Base-by-base conservation (phyloP, 2,888 invertebrate genomes). In the Aporophyla nigra region DNA sequence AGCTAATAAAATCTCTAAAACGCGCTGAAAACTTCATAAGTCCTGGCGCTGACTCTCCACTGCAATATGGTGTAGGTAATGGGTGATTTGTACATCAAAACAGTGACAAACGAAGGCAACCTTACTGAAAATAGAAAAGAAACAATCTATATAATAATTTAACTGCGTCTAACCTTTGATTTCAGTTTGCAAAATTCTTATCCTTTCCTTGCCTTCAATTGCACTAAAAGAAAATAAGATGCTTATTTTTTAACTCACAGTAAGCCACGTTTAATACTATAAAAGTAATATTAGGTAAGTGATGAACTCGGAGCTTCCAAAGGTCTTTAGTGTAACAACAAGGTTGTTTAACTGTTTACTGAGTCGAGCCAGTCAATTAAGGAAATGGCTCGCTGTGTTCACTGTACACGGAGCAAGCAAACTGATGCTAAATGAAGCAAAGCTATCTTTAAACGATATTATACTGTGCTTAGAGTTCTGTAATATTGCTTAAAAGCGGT, bases 281-380 rank as follows among this genome's bases (percentile, higher is more conserved):
- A 56, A 68, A 72, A 73, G 67, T 63, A 58, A 67, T 53, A 67
- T 72, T 33, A 40, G 27, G 14, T 66, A 58, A 78, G 65, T 61
- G 6, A 53, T 73, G 51, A 59, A 73, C 54, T 56, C 51, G 19
- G 40, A 61, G 70, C 66, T 65, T 65, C 49, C 27, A 63, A 73
- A 76, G 62, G 71, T 69, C 56, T 74, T 54, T 70, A 59, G 62
- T 84, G 63, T 27, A 63, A 56, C 56, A 83, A 74, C 74, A 59
- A 74, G 56, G 62, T 51, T 71, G 61, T 80, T 76, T 73, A 63
- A 74, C 70, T 74, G 76, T 81, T 78, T 83, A 67, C 74, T 21
- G n/a, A 70, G 70, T 72, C 59, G 70, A 53, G 62, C 76, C 77
- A 70, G 62, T 78, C 84, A 81, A 83, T 84, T 83, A 81, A 65